Evolutionary conservation across 23 tunicate species (phyloP).

Genomic region (Corella eumyota): DNA sequence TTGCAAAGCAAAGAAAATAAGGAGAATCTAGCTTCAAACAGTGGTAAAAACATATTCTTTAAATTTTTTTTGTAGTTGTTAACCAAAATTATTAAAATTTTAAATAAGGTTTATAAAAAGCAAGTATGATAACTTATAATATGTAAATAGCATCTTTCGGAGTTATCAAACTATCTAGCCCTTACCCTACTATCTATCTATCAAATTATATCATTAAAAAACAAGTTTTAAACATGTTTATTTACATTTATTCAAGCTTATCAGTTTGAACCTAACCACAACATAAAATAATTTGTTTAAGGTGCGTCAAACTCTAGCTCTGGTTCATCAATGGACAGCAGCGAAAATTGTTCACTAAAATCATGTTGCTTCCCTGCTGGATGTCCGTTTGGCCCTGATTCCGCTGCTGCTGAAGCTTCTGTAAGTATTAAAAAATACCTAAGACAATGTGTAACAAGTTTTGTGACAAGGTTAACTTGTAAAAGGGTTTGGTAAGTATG

Average conservation of each 20-base stretch:
- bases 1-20: no score
- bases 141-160: no score
- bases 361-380: slow-evolving; percentile 52
- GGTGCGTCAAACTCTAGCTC: slow-evolving; percentile 21
- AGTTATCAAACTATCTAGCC: no score
- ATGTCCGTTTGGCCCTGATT: slow-evolving; percentile 41
- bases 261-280: no score
- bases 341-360: slow-evolving; percentile 21
- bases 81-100: not conserved
- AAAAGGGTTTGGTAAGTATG: no score
- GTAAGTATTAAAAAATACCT: slow-evolving; percentile 11
- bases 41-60: not conserved
- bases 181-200: no score
- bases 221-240: no score
- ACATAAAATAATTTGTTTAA: not conserved
- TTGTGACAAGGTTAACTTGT: no score
- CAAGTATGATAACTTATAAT: no score
- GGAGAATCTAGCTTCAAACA: not conserved
- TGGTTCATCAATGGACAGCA: slow-evolving; percentile 26
- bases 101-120: not conserved
- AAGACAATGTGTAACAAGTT: no score
- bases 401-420: slow-evolving; percentile 4
- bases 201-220: no score
- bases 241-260: no score
- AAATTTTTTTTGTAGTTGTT: not conserved